Conservation (phyloP, 2,113 vertebrate species). For the Aix galericulata region DNA sequence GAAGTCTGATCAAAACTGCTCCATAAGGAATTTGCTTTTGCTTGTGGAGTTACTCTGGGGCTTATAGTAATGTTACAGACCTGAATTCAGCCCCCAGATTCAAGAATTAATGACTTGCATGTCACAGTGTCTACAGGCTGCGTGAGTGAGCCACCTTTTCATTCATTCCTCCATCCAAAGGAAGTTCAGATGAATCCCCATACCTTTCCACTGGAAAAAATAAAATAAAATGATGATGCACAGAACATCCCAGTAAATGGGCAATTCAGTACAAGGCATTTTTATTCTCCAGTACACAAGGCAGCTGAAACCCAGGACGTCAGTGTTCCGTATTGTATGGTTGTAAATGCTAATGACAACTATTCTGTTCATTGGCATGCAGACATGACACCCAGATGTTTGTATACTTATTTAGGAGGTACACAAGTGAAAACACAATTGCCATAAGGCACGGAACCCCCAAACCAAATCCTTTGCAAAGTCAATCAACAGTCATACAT, state of each 20-base stretch:
- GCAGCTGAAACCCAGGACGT: neutral
- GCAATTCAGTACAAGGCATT: neutral
- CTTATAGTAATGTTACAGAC: neutral
- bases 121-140: neutral
- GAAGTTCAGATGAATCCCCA: neutral
- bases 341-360: neutral
- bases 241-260: neutral
- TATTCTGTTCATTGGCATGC: neutral
- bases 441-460: neutral
- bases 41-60: constrained; percentile 6
- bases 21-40: neutral
- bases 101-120: neutral
- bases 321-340: neutral
- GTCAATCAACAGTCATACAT: neutral
- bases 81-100: neutral
- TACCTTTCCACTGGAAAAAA: neutral
- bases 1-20: neutral
- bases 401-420: neutral
- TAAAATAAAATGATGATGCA: neutral
- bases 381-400: fast-evolving
- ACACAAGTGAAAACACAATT: neutral
- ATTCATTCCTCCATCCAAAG: neutral
- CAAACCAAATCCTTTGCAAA: neutral
- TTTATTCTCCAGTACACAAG: neutral
- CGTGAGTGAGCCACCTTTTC: neutral